Percentiles rank a stretch among this genome's conserved stretches.
Evolutionary conservation across 2,888 invertebrate genomes (phyloP).

Genomic region (Dinocampus coccinellae): DNA sequence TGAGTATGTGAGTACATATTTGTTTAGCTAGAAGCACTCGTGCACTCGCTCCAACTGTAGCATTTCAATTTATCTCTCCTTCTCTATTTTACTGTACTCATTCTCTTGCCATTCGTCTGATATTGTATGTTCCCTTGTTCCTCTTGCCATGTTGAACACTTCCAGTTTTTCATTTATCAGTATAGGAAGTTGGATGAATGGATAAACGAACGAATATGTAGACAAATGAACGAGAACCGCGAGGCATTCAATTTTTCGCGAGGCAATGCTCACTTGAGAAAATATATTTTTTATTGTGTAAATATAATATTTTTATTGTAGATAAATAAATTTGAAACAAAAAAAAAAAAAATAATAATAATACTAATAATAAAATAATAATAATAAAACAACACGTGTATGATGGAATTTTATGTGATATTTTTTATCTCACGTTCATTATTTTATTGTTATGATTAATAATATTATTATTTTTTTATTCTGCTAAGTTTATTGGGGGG

Average conservation of each 20-base stretch:
- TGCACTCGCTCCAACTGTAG: conserved; percentile 52
- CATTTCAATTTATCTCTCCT: conserved; percentile 34
- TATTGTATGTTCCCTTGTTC: conserved; percentile 7
- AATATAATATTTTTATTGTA: neutral
- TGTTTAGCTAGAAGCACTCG: conserved; percentile 68
- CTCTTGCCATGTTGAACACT: neutral
- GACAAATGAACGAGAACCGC: conserved; percentile 36
- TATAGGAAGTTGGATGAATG: conserved; percentile 53
- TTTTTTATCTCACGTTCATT: too few relatives aligned
- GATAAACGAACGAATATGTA: conserved; percentile 53
- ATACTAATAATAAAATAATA: too few relatives aligned
- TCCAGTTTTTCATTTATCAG: conserved; percentile 38
- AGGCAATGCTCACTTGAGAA: neutral
- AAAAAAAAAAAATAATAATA: neutral
- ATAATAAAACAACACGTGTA: too few relatives aligned
- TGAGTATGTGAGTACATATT: conserved; percentile 69
- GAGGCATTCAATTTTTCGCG: conserved; percentile 15
- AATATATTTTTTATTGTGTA: neutral
- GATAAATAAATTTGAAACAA: neutral
- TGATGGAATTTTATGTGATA: too few relatives aligned
- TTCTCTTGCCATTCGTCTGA: conserved; percentile 25
- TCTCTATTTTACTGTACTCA: conserved; percentile 30
- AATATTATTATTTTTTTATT: too few relatives aligned
- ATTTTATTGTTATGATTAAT: too few relatives aligned
- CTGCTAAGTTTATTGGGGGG: neutral